Base-by-base conservation (phyloP, 2,113 vertebrate genomes). In the Ranitomeya variabilis region DNA sequence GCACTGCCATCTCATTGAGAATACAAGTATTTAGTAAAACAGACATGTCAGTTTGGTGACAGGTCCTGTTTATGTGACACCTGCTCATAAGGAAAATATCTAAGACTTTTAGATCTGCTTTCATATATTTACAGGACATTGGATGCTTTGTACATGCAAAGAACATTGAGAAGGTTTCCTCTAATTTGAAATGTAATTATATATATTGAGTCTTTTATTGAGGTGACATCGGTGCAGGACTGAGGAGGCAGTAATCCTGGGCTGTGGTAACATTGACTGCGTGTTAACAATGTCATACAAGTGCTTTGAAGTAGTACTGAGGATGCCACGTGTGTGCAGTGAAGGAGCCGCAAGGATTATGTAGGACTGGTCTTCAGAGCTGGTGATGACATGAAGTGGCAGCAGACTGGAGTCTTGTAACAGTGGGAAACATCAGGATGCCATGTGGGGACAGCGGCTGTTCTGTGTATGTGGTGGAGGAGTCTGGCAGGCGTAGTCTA, bases 331-430 rank as follows among this genome's bases (percentile, higher is more conserved):
- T 31, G 67, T 71, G 83, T 85, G 83, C 21, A 26, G n/a, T 14
- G 16, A 37, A 74, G 83, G 69, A 59, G 54, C 52, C 52, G 5
- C 23, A 26, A 73, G 67, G 83, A 73, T 85, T 59, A 55, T 69
- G 14, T 74, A 55, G 37, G 83, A 74, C 52, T 73, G 83, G 26
- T n/a, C 23, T 59, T 14, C 15, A 9, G 26, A 83, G 64, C 62
- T 66, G 81, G 81, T 69, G 81, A 69, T 83, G 81, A 83, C 81
- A 51, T 59, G 54, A 55, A 85, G 67, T 85, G 83, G 67, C 81
- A 83, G 80, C 80, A 76, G 73, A 21, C 45, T 76, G 73, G 73
- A 76, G 73, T 76, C 80, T 81, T 62, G 80, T 81, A 81, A 81
- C 73, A 76, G 78, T 60, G 78, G 62, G 62, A 19, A 74, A 74